Evolutionary conservation across 1,140 invertebrate genomes (phyloP).

Genomic region (Latrodectus geometricus): DNA sequence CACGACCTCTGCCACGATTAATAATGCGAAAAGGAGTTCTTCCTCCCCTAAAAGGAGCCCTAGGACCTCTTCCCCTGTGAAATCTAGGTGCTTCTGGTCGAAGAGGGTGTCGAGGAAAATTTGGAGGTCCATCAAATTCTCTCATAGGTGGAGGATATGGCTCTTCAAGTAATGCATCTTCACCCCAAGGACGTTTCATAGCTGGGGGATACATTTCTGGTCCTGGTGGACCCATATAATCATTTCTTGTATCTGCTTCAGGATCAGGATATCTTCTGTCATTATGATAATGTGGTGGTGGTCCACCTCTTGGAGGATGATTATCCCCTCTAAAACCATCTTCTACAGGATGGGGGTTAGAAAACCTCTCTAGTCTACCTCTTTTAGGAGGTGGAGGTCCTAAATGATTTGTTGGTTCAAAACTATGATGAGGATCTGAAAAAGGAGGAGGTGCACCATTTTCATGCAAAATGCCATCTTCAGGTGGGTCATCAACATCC

Average conservation of each 20-base stretch:
- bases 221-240: constrained; percentile 4
- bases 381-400: constrained; percentile 5
- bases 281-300: constrained; percentile 14
- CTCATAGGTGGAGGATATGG: constrained; percentile 2
- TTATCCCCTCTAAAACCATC: constrained; percentile 17
- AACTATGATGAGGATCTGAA: not conserved
- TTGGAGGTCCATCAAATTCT: constrained; percentile 38
- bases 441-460: not conserved
- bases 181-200: constrained; percentile 37
- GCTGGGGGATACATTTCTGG: not conserved
- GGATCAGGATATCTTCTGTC: not conserved
- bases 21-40: constrained; percentile 40
- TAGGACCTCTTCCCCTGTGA: constrained; percentile 13
- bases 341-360: constrained; percentile 4
- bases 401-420: constrained; percentile 14
- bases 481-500: not conserved
- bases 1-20: constrained; percentile 44
- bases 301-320: constrained; percentile 9
- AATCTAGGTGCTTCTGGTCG: not conserved
- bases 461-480: not conserved
- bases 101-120: constrained; percentile 7
- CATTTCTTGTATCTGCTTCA: constrained; percentile 39
- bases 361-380: not conserved
- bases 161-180: constrained; percentile 16
- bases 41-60: constrained; percentile 28